Base-by-base conservation (phyloP, 2,888 invertebrate genomes). In the Epinotia brunnichana region DNA sequence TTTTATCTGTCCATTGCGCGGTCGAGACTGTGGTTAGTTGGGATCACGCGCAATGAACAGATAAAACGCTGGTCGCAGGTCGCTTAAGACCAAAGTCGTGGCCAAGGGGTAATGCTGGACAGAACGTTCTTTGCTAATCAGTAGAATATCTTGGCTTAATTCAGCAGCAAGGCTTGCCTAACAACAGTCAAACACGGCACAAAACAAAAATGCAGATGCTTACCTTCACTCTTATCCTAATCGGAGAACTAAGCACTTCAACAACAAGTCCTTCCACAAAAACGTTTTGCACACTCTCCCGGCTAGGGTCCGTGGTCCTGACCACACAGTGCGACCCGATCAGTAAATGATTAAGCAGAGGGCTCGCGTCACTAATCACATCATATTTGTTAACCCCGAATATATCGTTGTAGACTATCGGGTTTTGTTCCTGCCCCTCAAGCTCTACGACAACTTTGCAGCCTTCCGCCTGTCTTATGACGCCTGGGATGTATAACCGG, bases 361-460 rank as follows among this genome's bases (percentile, higher is more conserved):
- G 99, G 90, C 97, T 97, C 78, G 98, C 97, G 88, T 99, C 99
- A 83, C 97, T 96, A 81, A 99, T 98, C 85, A 99, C 96, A 90
- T 98, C 97, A 89, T 95, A 97, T 84, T 96, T 96, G 81, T 96
- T 96, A 79, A 94, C 94, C 80, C 96, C 96, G 79, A 98, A 95
- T 77, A 98, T 96, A 87, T 97, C 97, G 85, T 93, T 94, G 84
- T 96, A 97, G 81, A 95, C 94, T 77, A 96, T 94, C 56, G 95
- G 91, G 74, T 96, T 95, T 76, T 94, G 95, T 79, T 96, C 96
- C 75, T 95, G 95, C 53, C 96, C 95, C 89, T 98, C 98, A 79
- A 98, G 95, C 85, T 97, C 96, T 54, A 98, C 96, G 77, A 95
- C 94, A 81, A 98, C 95, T 82, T 96, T 96, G 78, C 95, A 94